These are phyloP conservation scores for Eilema depressum DNA, from an alignment of 2,888 invertebrate species.

Conservation along the genomic window DNA sequence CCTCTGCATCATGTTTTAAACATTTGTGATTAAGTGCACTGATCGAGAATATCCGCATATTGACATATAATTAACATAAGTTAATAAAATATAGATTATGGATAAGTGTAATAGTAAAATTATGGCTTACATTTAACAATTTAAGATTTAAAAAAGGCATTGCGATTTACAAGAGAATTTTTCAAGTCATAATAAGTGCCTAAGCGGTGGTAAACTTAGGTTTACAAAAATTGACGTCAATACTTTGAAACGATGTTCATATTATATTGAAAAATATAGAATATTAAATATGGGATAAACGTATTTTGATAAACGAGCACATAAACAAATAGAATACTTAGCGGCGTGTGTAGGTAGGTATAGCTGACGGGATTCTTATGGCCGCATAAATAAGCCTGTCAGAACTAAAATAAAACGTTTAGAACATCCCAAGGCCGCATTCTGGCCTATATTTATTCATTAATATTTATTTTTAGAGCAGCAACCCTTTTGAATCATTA, in stretches of 20 bases:
- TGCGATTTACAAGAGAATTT: too few species aligned
- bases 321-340: slow-evolving; percentile 32
- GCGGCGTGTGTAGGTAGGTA: slow-evolving; percentile 24
- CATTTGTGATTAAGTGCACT: not conserved
- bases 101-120: not conserved
- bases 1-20: not conserved
- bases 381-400: slow-evolving; percentile 28
- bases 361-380: slow-evolving; percentile 24
- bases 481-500: slow-evolving; percentile 5
- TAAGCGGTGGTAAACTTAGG: too few species aligned
- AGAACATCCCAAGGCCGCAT: slow-evolving; percentile 38
- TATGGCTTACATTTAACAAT: not conserved
- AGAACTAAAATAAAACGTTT: slow-evolving; percentile 35
- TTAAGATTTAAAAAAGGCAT: too few species aligned
- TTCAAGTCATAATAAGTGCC: too few species aligned
- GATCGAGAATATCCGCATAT: not conserved
- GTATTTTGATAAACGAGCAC: slow-evolving; percentile 29
- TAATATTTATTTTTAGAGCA: slow-evolving; percentile 27
- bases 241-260: too few species aligned
- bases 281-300: too few species aligned
- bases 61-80: not conserved
- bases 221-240: too few species aligned
- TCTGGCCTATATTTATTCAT: slow-evolving; percentile 25
- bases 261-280: too few species aligned
- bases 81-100: not conserved